These are phyloP conservation scores for Balearica regulorum DNA, from an alignment of 2,797 vertebrate genomes.

Conservation along the genomic window DNA sequence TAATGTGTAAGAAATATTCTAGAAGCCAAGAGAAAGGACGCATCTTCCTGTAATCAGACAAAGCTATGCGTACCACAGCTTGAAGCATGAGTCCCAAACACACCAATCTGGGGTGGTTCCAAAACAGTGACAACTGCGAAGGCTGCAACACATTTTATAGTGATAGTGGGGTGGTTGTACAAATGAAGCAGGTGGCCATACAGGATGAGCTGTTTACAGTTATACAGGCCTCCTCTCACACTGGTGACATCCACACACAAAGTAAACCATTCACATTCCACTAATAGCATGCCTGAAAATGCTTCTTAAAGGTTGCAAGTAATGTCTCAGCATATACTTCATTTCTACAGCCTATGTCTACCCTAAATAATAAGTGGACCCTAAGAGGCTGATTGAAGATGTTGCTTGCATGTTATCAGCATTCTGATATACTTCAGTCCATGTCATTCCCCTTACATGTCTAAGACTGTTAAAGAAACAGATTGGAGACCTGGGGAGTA, in stretches of 20 bases:
- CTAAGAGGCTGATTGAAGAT: not conserved
- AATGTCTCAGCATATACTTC: not conserved
- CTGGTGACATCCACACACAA: not conserved
- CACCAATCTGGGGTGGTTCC: not conserved
- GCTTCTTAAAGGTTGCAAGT: not conserved
- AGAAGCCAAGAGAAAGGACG: not conserved
- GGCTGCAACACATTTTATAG: not conserved
- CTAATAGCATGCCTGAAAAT: not conserved
- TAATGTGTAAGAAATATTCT: not conserved
- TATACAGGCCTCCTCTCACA: not conserved
- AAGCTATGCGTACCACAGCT: fast-evolving
- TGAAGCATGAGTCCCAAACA: not conserved
- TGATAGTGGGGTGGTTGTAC: fast-evolving
- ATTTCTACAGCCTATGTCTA: not conserved
- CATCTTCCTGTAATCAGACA: not conserved
- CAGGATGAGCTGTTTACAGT: not conserved
- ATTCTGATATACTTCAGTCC: not conserved
- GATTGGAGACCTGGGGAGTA: not conserved
- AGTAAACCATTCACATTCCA: not conserved
- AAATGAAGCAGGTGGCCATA: not conserved
- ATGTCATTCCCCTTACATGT: not conserved
- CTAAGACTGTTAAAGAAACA: not conserved
- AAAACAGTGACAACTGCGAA: not conserved
- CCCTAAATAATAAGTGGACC: not conserved
- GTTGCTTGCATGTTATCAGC: not conserved